Base-by-base conservation (phyloP, 2,797 vertebrate genomes). In the Onychomys leucogaster region DNA sequence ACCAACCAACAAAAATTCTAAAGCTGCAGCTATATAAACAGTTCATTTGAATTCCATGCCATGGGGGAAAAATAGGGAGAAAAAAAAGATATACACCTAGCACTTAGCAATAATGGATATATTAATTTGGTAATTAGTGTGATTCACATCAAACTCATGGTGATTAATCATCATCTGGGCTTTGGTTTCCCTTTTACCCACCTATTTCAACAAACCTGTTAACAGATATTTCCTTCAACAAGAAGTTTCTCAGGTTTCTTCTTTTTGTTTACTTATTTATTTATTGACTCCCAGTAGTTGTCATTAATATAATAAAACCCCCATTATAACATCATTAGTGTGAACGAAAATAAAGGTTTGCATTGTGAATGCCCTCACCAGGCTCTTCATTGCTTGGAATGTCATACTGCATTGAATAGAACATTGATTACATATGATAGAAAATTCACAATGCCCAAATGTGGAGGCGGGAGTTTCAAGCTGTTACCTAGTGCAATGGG, bases 241-340 rank as follows among this genome's bases (percentile, higher is more conserved):
- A 96, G 11, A 97, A 86, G 93, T 97, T 96, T 95, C 85, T 86
- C 69, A 55, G 91, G 91, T 96, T 98, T 97, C 94, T 96, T 34
- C 85, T 98, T 97, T 94, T 76, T 90, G 27, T 12, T 88, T 41
- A 29, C 37, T 55, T 37, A 37, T 65, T 95, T 98, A 63, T 96
- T 89, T 95, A 37, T 97, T 92, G 81, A 90, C 96, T 98, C 97
- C 96, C 97, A 96, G 94, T 95, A 97, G 91, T 97, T 96, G 97
- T 98, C 97, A 98, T 99, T 98, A 98, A 98, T 98, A 98, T 98
- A 98, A 98, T 98, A 98, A 98, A 99, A 98, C 2, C 73, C 87
- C 96, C 98, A 98, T 98, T 98, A 98, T 97, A 98, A 98, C 98
- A 97, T 98, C 98, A 98, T 98, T 99, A 98, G 94, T 96, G 96